phyloP scores from a whole-genome alignment of 2,888 invertebrate genomes.

The Frankliniella fusca region DNA sequence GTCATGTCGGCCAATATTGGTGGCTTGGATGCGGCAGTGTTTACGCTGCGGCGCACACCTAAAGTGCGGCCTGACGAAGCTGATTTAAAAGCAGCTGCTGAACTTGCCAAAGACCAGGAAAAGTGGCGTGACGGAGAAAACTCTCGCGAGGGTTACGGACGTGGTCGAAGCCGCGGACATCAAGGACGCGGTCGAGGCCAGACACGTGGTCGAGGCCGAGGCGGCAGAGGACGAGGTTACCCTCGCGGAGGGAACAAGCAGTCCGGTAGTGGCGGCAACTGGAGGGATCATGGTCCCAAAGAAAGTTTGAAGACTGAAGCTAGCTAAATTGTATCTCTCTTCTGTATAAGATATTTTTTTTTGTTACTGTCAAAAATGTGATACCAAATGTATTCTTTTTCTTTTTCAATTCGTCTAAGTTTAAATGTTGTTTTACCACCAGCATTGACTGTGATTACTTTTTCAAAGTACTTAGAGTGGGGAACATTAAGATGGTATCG shows the following conservation, averaged over 20 bases:
- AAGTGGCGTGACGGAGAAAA: neutral
- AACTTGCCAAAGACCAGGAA: neutral
- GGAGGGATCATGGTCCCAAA: neutral
- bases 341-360: neutral
- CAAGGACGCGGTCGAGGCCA: neutral
- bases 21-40: constrained; percentile 45
- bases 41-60: constrained; percentile 40
- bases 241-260: neutral
- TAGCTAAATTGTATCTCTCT: neutral
- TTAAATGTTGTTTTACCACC: neutral
- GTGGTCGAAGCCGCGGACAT: neutral
- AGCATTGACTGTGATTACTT: neutral
- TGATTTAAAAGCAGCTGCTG: neutral
- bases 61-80: constrained; percentile 17
- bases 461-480: neutral
- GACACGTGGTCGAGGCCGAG: neutral
- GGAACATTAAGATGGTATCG: too few species aligned
- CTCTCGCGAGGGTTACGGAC: neutral
- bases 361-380: too few species aligned
- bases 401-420: neutral
- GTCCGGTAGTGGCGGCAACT: neutral
- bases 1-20: constrained; percentile 45
- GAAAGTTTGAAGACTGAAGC: neutral
- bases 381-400: neutral
- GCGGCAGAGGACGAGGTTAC: neutral